Evolutionary conservation across 2,888 invertebrate species (phyloP).

Genomic region (Hyposoter dolosus): DNA sequence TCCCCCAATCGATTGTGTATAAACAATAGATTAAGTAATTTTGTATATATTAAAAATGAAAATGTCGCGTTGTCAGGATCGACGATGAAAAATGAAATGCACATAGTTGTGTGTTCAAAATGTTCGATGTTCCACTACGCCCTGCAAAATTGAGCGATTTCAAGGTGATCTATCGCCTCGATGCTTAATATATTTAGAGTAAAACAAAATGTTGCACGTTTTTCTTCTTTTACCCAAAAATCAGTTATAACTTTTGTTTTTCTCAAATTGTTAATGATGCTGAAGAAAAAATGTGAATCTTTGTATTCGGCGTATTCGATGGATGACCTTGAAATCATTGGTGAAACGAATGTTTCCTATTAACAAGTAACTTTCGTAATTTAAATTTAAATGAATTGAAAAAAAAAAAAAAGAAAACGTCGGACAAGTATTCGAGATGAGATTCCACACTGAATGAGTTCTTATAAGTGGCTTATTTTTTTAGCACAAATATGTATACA

Average conservation of each 20-base stretch:
- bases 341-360: conserved; percentile 10
- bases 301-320: not conserved
- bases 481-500: conserved; percentile 65
- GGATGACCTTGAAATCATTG: conserved; percentile 3
- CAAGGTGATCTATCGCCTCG: not conserved
- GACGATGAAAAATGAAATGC: not conserved
- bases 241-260: not conserved
- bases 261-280: not conserved
- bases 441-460: conserved; percentile 54
- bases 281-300: not conserved
- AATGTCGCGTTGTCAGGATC: conserved; percentile 23
- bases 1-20: conserved; percentile 53
- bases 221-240: not conserved
- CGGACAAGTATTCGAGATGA: conserved; percentile 20
- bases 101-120: conserved; percentile 12
- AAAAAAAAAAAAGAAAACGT: conserved; percentile 21
- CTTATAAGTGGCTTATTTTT: conserved; percentile 64
- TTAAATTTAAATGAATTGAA: not conserved
- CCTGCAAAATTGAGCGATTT: conserved; percentile 10
- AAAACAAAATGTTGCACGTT: not conserved
- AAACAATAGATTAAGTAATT: conserved; percentile 63
- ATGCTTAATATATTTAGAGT: not conserved
- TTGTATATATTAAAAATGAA: conserved; percentile 62
- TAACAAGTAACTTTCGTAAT: not conserved
- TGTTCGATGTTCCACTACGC: conserved; percentile 38